A percentile compares a stretch with the other conserved stretches of the same genome.
phyloP scores from a whole-genome alignment of 1,140 invertebrate genomes.

The Potamilus streckersoni region DNA sequence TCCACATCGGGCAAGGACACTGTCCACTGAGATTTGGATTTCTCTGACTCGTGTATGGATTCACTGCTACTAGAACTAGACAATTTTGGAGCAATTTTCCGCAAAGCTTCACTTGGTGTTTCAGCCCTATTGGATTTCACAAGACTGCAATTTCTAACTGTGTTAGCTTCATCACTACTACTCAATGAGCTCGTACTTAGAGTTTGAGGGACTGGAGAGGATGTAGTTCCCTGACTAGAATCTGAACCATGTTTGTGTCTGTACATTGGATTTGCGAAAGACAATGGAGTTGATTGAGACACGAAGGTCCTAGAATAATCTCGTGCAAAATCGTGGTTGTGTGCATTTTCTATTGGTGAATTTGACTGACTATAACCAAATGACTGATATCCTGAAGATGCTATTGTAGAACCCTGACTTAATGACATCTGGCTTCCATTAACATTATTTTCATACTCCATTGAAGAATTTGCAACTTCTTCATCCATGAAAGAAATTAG shows the following conservation, averaged over 20 bases:
- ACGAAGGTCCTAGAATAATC: slow-evolving; percentile 9
- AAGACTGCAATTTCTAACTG: slow-evolving; percentile 44
- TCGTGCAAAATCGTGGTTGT: slow-evolving; percentile 45
- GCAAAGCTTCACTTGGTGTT: slow-evolving; percentile 40
- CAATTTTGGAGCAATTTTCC: slow-evolving; percentile 54
- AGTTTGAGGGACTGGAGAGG: slow-evolving; percentile 30
- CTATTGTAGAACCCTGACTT: slow-evolving; percentile 84
- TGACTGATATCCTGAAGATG: slow-evolving; percentile 90
- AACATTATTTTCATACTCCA: slow-evolving; percentile 49
- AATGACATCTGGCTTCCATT: slow-evolving; percentile 71
- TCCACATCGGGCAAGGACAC: slow-evolving; percentile 4
- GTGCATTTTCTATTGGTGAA: slow-evolving; percentile 80
- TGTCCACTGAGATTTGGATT: not conserved
- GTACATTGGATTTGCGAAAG: slow-evolving; percentile 90
- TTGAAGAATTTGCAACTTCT: slow-evolving; percentile 48
- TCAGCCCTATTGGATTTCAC: slow-evolving; percentile 31
- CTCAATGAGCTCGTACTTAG: slow-evolving; percentile 50
- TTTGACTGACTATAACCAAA: slow-evolving; percentile 91
- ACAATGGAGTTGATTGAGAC: slow-evolving; percentile 73
- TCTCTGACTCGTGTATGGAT: slow-evolving; percentile 29
- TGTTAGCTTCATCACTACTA: slow-evolving; percentile 46
- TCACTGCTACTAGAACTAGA: slow-evolving; percentile 57
- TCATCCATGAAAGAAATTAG: slow-evolving; percentile 65
- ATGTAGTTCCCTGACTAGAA: slow-evolving; percentile 39
- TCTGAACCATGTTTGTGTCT: slow-evolving; percentile 47